Evolutionary conservation across 2,888 invertebrate species (phyloP).

Genomic region (Andrena marginata): DNA sequence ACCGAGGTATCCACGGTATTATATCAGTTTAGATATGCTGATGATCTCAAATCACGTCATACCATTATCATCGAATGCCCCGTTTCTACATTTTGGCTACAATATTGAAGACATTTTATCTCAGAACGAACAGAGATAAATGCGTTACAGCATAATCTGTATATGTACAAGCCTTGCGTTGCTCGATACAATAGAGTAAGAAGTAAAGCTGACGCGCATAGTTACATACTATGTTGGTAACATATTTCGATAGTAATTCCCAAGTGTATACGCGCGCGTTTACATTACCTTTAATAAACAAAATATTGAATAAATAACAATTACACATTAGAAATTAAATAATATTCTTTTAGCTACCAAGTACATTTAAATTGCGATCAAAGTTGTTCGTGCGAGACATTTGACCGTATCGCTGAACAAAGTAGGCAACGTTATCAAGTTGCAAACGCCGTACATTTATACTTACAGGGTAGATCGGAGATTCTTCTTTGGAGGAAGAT

Average conservation of each 20-base stretch:
- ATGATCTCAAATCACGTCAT: slow-evolving; percentile 56
- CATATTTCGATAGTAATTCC: background rate
- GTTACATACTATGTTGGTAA: background rate
- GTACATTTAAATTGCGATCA: background rate
- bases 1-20: slow-evolving; percentile 24
- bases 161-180: slow-evolving; percentile 2
- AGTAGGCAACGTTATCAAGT: background rate
- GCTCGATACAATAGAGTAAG: background rate
- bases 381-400: background rate
- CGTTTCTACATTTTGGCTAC: slow-evolving; percentile 23
- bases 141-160: background rate
- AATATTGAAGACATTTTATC: slow-evolving; percentile 29
- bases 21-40: slow-evolving; percentile 61
- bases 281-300: background rate
- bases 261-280: background rate
- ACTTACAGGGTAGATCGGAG: slow-evolving; percentile 75
- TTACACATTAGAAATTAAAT: background rate
- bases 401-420: background rate
- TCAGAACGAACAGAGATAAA: slow-evolving; percentile 36
- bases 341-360: background rate
- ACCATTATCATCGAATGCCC: slow-evolving; percentile 55
- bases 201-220: background rate
- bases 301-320: slow-evolving; percentile 9
- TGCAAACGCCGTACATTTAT: background rate
- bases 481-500: slow-evolving; percentile 71